Evolutionary conservation across 2,113 vertebrate genomes (phyloP).

Genomic region (Eulemur macaco): DNA sequence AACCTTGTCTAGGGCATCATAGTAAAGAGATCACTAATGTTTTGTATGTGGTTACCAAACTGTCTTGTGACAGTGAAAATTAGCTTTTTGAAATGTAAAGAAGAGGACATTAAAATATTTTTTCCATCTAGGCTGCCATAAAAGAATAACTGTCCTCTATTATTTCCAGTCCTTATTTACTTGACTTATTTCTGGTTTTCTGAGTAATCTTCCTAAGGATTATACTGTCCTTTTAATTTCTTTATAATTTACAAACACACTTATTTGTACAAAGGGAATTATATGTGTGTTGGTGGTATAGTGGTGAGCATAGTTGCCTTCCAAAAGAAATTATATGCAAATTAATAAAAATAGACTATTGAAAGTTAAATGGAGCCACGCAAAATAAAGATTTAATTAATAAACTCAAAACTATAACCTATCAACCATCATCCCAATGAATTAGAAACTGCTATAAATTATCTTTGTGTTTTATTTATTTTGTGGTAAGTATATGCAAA

Average conservation of each 20-base stretch:
- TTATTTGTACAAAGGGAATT: background rate
- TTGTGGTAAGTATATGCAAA: background rate
- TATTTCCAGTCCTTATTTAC: background rate
- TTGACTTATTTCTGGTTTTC: slow-evolving; percentile 20
- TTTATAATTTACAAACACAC: slow-evolving; percentile 1
- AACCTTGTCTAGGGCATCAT: background rate
- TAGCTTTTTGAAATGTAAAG: slow-evolving; percentile 47
- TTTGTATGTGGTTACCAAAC: slow-evolving; percentile 27
- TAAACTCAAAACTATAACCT: slow-evolving; percentile 38
- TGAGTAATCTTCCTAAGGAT: slow-evolving; percentile 44
- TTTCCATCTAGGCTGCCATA: background rate
- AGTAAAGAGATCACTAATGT: background rate
- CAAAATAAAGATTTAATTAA: slow-evolving; percentile 32
- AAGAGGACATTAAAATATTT: background rate
- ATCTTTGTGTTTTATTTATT: background rate
- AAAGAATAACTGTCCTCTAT: slow-evolving; percentile 29
- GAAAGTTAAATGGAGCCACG: slow-evolving; percentile 15
- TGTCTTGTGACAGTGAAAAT: background rate
- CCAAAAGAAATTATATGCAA: slow-evolving; percentile 61
- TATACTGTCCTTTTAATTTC: background rate
- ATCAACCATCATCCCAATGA: background rate
- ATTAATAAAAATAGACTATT: background rate
- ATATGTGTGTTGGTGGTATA: slow-evolving; percentile 82
- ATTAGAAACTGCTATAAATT: background rate
- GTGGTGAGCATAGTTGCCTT: slow-evolving; percentile 90